These are phyloP conservation scores for Cynaeus angustus DNA, from an alignment of 2,888 invertebrate species.

Conservation along the genomic window DNA sequence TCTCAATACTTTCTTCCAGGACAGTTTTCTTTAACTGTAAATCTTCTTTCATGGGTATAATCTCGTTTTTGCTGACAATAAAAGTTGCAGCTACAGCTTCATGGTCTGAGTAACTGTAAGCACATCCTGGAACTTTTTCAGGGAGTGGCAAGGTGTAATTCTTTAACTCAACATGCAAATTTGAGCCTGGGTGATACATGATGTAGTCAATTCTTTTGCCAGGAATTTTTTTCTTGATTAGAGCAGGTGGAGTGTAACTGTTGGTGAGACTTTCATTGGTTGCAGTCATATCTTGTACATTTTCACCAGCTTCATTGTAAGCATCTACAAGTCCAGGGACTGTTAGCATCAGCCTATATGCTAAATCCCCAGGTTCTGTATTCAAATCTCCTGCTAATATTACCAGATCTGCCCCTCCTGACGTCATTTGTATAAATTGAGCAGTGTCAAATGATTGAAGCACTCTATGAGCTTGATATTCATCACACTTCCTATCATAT, in stretches of 20 bases:
- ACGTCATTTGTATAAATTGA: slow-evolving; percentile 93
- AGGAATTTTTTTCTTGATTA: slow-evolving; percentile 75
- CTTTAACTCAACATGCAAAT: slow-evolving; percentile 69
- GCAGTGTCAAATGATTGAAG: slow-evolving; percentile 96
- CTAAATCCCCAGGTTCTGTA: slow-evolving; percentile 89
- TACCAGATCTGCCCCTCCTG: slow-evolving; percentile 84
- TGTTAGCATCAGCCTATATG: slow-evolving; percentile 79
- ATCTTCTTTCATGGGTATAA: slow-evolving; percentile 48
- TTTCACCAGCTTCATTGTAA: slow-evolving; percentile 65
- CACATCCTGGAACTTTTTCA: slow-evolving; percentile 80
- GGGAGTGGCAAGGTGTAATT: slow-evolving; percentile 83
- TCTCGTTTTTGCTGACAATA: slow-evolving; percentile 63
- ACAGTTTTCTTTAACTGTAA: slow-evolving; percentile 61
- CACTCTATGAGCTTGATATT: slow-evolving; percentile 93
- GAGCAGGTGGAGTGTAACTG: slow-evolving; percentile 81
- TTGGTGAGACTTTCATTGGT: slow-evolving; percentile 90
- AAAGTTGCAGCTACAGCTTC: slow-evolving; percentile 84
- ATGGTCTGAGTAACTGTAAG: slow-evolving; percentile 92
- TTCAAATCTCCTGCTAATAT: slow-evolving; percentile 97
- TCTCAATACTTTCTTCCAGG: slow-evolving; percentile 75
- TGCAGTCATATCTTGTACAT: slow-evolving; percentile 70
- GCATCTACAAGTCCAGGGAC: slow-evolving; percentile 75
- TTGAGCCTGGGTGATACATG: slow-evolving; percentile 75
- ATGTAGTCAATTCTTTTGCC: slow-evolving; percentile 97
- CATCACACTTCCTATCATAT: slow-evolving; percentile 88